Evolutionary conservation across 1,140 invertebrate genomes (phyloP).

Genomic region (Lordiphosa collinella): DNA sequence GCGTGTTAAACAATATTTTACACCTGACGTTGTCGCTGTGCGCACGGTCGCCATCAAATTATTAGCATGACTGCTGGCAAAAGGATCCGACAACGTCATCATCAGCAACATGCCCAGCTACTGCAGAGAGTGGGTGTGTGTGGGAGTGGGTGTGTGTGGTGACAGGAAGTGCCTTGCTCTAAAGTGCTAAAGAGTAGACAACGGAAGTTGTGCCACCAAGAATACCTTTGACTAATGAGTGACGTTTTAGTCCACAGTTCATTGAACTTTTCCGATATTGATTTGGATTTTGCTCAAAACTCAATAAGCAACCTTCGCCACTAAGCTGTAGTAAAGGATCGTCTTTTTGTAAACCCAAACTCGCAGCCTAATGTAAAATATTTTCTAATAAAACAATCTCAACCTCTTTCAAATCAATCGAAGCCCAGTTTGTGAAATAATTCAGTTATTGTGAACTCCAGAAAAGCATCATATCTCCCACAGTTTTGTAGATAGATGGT

Average conservation of each 20-base stretch:
- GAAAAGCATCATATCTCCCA: too few species aligned
- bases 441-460: too few species aligned
- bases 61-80: slow-evolving; percentile 72
- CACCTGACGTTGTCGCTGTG: slow-evolving; percentile 62
- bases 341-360: too few species aligned
- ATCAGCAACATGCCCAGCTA: background rate
- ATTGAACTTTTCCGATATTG: background rate
- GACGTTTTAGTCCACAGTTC: too few species aligned
- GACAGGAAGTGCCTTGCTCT: slow-evolving; percentile 46
- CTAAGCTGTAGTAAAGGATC: too few species aligned
- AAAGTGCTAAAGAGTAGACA: slow-evolving; percentile 45
- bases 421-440: too few species aligned
- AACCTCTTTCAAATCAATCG: too few species aligned
- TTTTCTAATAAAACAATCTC: too few species aligned
- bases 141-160: slow-evolving; percentile 26
- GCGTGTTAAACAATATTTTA: slow-evolving; percentile 70
- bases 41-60: slow-evolving; percentile 65
- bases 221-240: slow-evolving; percentile 19
- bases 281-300: too few species aligned
- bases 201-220: slow-evolving; percentile 36
- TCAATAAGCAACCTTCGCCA: too few species aligned
- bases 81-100: slow-evolving; percentile 42
- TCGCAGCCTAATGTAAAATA: too few species aligned
- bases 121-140: background rate
- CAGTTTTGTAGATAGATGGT: too few species aligned